These are phyloP conservation scores for Petrolisthes manimaculis DNA, from an alignment of 2,888 invertebrate genomes.

Conservation along the genomic window DNA sequence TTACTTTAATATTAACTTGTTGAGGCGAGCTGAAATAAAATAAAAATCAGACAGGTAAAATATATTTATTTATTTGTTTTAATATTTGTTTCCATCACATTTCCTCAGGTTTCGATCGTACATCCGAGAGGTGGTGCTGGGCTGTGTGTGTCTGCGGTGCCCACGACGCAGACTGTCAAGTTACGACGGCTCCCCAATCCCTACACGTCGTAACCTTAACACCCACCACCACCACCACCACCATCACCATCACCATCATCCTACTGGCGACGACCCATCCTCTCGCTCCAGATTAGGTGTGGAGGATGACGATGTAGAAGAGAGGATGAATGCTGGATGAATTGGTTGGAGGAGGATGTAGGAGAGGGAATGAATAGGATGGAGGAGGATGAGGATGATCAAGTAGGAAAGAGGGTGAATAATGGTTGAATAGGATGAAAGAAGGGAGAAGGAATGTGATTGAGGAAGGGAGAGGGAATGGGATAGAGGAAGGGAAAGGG, in stretches of 20 bases:
- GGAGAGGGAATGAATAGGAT: background rate
- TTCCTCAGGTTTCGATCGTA: constrained; percentile 54
- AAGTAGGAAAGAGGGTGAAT: too few species aligned
- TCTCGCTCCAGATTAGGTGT: constrained; percentile 55
- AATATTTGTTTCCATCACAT: too few species aligned
- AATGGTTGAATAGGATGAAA: too few species aligned
- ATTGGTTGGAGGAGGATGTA: background rate
- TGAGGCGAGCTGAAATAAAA: too few species aligned
- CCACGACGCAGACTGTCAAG: constrained; percentile 11
- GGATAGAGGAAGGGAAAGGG: too few species aligned
- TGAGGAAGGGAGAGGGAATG: too few species aligned
- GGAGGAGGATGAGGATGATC: background rate
- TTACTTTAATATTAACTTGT: too few species aligned
- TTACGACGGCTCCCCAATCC: constrained; percentile 41
- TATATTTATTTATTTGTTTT: too few species aligned
- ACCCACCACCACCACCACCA: constrained; percentile 4
- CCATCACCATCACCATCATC: background rate
- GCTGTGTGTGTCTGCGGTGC: constrained; percentile 50
- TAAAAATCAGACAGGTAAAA: too few species aligned
- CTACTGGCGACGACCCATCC: constrained; percentile 37
- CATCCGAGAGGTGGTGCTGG: constrained; percentile 53
- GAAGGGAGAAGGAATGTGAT: too few species aligned
- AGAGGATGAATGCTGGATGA: background rate
- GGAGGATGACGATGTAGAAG: background rate
- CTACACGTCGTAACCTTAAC: constrained; percentile 12